These are phyloP conservation scores for Hyposoter didymator DNA, from an alignment of 2,888 invertebrate species.

Conservation along the genomic window DNA sequence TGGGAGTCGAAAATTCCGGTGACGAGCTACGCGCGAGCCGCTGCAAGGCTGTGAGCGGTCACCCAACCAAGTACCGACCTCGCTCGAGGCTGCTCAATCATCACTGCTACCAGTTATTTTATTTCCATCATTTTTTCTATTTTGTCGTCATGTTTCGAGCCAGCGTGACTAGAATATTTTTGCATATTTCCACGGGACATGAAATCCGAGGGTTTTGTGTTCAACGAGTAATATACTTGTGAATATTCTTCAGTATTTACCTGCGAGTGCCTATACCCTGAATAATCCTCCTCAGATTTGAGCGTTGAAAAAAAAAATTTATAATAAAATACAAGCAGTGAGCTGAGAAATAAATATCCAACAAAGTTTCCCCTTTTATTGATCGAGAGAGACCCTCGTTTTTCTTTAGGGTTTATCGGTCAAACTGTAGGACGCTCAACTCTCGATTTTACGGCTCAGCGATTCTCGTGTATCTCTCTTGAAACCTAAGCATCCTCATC, in stretches of 20 bases:
- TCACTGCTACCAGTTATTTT: too few species aligned
- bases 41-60: background rate
- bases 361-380: conserved; percentile 9
- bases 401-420: conserved; percentile 37
- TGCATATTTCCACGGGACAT: background rate
- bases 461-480: conserved; percentile 18
- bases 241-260: background rate
- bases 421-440: conserved; percentile 23
- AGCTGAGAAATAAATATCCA: background rate
- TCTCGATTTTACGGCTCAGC: conserved; percentile 47
- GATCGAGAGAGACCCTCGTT: background rate
- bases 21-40: background rate
- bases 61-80: too few species aligned
- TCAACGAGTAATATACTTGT: background rate
- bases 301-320: background rate
- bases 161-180: background rate
- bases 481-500: conserved; percentile 18
- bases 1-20: background rate
- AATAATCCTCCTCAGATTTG: background rate
- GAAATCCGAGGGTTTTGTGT: background rate
- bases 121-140: too few species aligned
- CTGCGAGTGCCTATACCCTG: background rate
- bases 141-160: too few species aligned
- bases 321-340: conserved; percentile 2
- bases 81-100: too few species aligned